Evolutionary conservation across 2,113 vertebrate species (phyloP).

Genomic region (Limnothrissa miodon): DNA sequence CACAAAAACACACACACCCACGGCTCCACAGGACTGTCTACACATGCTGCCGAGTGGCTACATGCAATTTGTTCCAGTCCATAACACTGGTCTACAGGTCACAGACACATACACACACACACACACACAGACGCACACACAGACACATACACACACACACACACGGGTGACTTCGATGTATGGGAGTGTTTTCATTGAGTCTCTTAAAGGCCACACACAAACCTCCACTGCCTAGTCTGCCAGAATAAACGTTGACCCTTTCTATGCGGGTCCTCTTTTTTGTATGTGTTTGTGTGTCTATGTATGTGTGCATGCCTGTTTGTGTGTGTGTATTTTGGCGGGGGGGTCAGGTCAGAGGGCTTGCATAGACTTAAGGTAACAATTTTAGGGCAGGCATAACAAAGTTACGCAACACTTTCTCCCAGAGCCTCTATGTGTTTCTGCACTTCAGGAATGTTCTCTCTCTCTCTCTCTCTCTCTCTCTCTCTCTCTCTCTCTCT

Average conservation of each 20-base stretch:
- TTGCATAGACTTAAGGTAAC: slow-evolving; percentile 55
- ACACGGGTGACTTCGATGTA: not conserved
- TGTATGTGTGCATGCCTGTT: not conserved
- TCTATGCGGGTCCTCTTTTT: not conserved
- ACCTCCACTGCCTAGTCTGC: not conserved
- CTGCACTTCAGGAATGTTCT: slow-evolving; percentile 54
- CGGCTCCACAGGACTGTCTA: not conserved
- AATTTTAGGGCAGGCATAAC: slow-evolving; percentile 56
- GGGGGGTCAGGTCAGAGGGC: slow-evolving; percentile 45
- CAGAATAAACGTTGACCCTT: not conserved
- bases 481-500: slow-evolving; percentile 33
- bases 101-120: not conserved
- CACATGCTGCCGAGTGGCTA: not conserved
- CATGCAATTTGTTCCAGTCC: slow-evolving; percentile 13
- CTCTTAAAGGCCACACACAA: not conserved
- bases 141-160: not conserved
- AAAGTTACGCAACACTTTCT: slow-evolving; percentile 59
- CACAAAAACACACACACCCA: too few relatives aligned
- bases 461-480: slow-evolving; percentile 49
- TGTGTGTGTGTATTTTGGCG: slow-evolving; percentile 38
- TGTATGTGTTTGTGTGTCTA: not conserved
- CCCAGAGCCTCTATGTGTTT: slow-evolving; percentile 48
- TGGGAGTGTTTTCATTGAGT: not conserved
- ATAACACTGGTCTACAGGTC: not conserved
- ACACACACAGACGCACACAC: not conserved